phyloP scores from a whole-genome alignment of 1,140 invertebrate species.

The Tetragonula clypearis region DNA sequence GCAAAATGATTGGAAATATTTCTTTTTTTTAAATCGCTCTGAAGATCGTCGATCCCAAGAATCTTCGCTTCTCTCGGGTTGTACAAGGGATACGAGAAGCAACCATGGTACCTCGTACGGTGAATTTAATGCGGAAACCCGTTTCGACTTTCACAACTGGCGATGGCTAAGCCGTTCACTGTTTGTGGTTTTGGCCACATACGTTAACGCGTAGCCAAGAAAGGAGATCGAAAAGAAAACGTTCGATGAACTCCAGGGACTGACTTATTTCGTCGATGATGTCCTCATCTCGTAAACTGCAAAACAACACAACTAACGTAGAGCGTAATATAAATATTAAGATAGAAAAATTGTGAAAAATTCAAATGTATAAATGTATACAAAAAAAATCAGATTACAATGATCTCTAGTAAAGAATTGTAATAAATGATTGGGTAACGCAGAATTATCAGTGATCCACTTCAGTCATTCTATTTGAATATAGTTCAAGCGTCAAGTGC shows the following conservation, averaged over 20 bases:
- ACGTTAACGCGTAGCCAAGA: not conserved
- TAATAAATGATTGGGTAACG: too few species aligned
- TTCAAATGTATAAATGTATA: too few species aligned
- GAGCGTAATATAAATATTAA: too few species aligned
- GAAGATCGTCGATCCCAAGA: slow-evolving; percentile 22
- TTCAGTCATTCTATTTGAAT: not conserved
- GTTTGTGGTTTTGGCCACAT: slow-evolving; percentile 18
- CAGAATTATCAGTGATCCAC: too few species aligned
- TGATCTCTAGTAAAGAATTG: too few species aligned
- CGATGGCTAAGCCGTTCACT: slow-evolving; percentile 13
- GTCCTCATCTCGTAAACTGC: not conserved
- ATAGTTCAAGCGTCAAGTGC: not conserved
- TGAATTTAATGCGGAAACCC: slow-evolving; percentile 56
- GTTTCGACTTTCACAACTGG: slow-evolving; percentile 56
- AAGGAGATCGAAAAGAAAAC: not conserved
- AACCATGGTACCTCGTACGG: slow-evolving; percentile 21
- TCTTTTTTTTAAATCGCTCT: too few species aligned
- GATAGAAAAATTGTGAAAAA: too few species aligned
- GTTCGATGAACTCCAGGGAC: not conserved
- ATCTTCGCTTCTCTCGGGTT: slow-evolving; percentile 18
- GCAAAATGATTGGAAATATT: too few species aligned
- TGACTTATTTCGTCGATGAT: not conserved
- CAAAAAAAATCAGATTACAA: too few species aligned
- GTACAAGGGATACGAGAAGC: not conserved
- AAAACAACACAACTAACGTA: too few species aligned